Evolutionary conservation across 2,113 vertebrate genomes (phyloP), one percentile per base, ranked within the genome.

Genomic region (Casuarius casuarius): DNA sequence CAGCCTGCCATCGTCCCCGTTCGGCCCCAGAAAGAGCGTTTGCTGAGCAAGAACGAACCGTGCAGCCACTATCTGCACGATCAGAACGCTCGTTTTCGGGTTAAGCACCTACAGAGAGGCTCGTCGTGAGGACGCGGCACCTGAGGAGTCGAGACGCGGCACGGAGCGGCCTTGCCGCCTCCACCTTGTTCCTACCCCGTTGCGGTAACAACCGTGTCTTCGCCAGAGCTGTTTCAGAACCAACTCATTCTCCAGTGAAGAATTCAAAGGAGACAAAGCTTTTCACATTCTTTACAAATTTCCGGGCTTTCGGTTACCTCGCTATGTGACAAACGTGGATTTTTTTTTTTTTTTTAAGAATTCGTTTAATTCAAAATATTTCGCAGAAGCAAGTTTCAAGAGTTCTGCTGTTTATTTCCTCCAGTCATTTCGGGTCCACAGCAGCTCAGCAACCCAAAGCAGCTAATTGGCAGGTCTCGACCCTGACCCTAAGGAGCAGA

Each of bases 381-480:
- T 54, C 62, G 11, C 62, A 42, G 48, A 68, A 79, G 21, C 7
- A 0, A 31, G 73, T 78, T 67, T 54, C 12, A 0, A 14, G 65
- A 77, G 66, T 59, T 62, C 67, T 23, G 67, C 77, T 38, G 33
- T 29, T 26, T 3, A 5, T 18, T 22, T 35, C 72, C 66, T 61
- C 65, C 2, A 4, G 1, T 18, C 51, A 1, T 7, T 22, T 23
- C 72, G 20, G n/a, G 28, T 4, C 76, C 10, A 0, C 42, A 9
- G 71, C 63, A 15, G 48, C 56, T 56, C 72, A 14, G 51, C 1
- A 3, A 21, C 66, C 51, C 0, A 5, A 31, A 42, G n/a, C 8
- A 2, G 59, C 35, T 66, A 17, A 51, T 5, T 8, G 12, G 42
- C n/a, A 26, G 63, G 33, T 42, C 22, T 15, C 8, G 28, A 7